Conservation (phyloP, 2,888 invertebrate species). For the Platerodrilus igneus region DNA sequence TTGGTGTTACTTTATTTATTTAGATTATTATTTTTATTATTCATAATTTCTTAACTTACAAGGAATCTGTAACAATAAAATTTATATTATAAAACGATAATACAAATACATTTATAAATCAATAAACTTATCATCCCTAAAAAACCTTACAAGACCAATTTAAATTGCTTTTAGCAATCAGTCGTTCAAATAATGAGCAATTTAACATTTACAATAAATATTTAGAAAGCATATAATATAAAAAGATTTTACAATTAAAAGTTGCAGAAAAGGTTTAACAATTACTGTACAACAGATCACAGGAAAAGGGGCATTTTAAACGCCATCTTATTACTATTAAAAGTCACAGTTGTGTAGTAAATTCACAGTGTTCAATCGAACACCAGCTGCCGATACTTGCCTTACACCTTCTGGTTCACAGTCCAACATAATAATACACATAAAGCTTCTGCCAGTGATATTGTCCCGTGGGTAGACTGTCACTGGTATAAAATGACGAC, state of each 20-base stretch:
- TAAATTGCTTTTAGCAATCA: too few species aligned
- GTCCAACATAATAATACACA: constrained; percentile 89
- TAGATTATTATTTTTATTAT: too few species aligned
- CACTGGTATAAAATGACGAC: constrained; percentile 77
- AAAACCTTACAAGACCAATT: too few species aligned
- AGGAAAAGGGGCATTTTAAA: constrained; percentile 38
- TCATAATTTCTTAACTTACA: too few species aligned
- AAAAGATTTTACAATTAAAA: constrained; percentile 33
- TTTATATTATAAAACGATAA: too few species aligned
- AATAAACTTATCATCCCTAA: too few species aligned
- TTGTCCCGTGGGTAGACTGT: constrained; percentile 83
- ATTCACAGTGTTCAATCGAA: constrained; percentile 43
- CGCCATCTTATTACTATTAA: constrained; percentile 17
- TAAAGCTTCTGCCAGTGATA: constrained; percentile 75
- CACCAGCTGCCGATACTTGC: constrained; percentile 43
- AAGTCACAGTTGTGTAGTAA: constrained; percentile 27
- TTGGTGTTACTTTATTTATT: too few species aligned
- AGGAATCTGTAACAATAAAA: too few species aligned
- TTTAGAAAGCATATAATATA: constrained; percentile 11
- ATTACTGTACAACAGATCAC: constrained; percentile 44
- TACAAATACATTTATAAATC: too few species aligned
- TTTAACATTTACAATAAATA: too few species aligned
- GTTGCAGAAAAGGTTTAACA: constrained; percentile 41
- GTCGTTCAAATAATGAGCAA: too few species aligned
- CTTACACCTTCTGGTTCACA: constrained; percentile 57